Base-by-base conservation (phyloP, 2,113 vertebrate genomes). In the Microtus ochrogaster region DNA sequence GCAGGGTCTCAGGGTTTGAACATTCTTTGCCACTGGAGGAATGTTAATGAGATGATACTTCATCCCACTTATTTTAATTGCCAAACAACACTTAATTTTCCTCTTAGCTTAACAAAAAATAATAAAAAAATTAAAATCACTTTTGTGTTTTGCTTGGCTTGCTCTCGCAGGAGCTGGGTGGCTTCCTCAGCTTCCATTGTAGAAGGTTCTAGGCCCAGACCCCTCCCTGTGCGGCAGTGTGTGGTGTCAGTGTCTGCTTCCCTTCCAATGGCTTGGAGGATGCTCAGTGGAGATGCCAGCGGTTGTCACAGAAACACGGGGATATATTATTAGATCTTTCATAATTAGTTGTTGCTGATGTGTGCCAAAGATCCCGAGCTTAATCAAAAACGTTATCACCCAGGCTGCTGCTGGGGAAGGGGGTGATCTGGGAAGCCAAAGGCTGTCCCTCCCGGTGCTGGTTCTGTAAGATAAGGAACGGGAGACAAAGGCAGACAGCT, bases 401-500 rank as follows among this genome's bases (percentile, higher is more conserved):
- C 58, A 96, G 98, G 92, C 96, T 95, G 92, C 97, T 89, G 61
- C 94, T 95, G 96, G 96, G 47, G 92, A 65, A 73, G 68, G 58
- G 22, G 21, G 22, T 22, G 21, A 41, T 63, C 76, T 95, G 88
- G 33, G 97, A 97, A 96, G 95, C 77, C 96, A 81, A 93, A 94
- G 9, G 17, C 91, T 93, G 90, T 52, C 21, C 86, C 92, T 94
- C 89, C 83, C 16, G 55, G 49, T n/a, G 98, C 88, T 97, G 88
- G 96, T 94, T 81, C 92, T 33, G 95, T 89, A 21, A 65, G 96
- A n/a, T 36, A 96, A 95, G 96, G 91, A 91, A 98, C 58, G 24
- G 9, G 93, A 88, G 95, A 98, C 98, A 98, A 98, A 98, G 83
- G 93, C 89, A 91, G 94, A 30, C 7, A 41, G 2, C n/a, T 61